Evolutionary conservation across 1,140 invertebrate species (phyloP).

Genomic region (Mylabris phalerata): DNA sequence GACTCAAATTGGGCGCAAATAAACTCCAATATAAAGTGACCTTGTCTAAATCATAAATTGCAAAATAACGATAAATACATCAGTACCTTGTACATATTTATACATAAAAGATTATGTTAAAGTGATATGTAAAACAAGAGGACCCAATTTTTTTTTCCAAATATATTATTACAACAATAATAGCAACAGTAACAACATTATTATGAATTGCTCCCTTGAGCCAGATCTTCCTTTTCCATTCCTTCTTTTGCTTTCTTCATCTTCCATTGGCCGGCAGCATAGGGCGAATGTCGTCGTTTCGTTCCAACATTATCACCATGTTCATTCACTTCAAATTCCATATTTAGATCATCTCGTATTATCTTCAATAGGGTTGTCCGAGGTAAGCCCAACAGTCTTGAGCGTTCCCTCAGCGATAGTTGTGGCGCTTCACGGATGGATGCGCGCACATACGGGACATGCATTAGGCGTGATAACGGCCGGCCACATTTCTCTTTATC

Average conservation of each 20-base stretch:
- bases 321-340: slow-evolving; percentile 25
- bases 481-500: slow-evolving; percentile 20
- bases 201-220: background rate
- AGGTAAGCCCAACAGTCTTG: slow-evolving; percentile 25
- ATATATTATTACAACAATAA: slow-evolving; percentile 26
- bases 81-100: slow-evolving; percentile 32
- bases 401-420: slow-evolving; percentile 26
- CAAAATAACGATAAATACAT: slow-evolving; percentile 18
- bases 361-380: slow-evolving; percentile 28
- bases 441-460: slow-evolving; percentile 30
- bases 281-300: slow-evolving; percentile 23
- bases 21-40: slow-evolving; percentile 30
- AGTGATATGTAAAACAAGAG: slow-evolving; percentile 28
- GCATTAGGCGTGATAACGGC: slow-evolving; percentile 27
- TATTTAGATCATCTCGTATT: slow-evolving; percentile 29
- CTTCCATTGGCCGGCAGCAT: slow-evolving; percentile 26
- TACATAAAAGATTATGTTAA: slow-evolving; percentile 27
- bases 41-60: slow-evolving; percentile 29
- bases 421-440: slow-evolving; percentile 27
- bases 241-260: slow-evolving; percentile 7
- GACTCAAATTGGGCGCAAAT: background rate
- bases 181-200: background rate
- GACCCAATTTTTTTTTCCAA: slow-evolving; percentile 29
- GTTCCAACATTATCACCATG: slow-evolving; percentile 6
- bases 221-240: background rate